Conservation (phyloP, 1,140 invertebrate genomes). For the Cylas formicarius region DNA sequence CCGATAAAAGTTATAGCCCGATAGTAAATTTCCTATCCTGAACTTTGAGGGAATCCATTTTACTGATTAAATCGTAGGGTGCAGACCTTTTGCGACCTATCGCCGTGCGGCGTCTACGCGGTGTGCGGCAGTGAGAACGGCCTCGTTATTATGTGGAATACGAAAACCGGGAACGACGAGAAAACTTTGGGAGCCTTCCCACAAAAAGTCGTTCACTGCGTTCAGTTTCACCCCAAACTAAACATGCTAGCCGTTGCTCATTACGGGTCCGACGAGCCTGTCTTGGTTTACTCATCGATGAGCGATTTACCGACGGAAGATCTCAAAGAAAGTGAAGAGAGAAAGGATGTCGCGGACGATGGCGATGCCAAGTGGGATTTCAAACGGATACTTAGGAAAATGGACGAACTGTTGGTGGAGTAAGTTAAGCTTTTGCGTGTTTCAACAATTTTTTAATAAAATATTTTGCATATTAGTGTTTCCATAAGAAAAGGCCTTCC, state of each 20-base stretch:
- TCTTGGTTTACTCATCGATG: slow-evolving; percentile 20
- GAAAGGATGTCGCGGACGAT: slow-evolving; percentile 1
- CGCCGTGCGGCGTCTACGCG: slow-evolving; percentile 20
- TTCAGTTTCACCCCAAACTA: slow-evolving; percentile 25
- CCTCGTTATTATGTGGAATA: slow-evolving; percentile 26
- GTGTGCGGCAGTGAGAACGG: slow-evolving; percentile 26
- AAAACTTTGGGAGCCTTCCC: slow-evolving; percentile 20
- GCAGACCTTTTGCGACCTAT: slow-evolving; percentile 25
- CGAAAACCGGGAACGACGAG: slow-evolving; percentile 20
- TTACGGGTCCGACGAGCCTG: slow-evolving; percentile 23
- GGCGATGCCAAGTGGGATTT: slow-evolving; percentile 5
- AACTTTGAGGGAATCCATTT: no score
- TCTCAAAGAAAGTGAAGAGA: slow-evolving; percentile 1
- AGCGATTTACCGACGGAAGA: slow-evolving; percentile 1
- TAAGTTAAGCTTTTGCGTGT: no score
- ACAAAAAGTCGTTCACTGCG: slow-evolving; percentile 23
- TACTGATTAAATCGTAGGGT: slow-evolving; percentile 22
- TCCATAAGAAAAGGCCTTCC: no score
- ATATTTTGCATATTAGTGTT: no score
- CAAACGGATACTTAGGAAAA: slow-evolving; percentile 15
- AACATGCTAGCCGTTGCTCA: slow-evolving; percentile 24
- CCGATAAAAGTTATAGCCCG: no score
- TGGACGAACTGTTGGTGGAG: slow-evolving; percentile 8
- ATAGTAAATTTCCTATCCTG: no score
- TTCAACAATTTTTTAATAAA: no score